Evolutionary conservation across 2,113 vertebrate species (phyloP).

Genomic region (Prionailurus bengalensis): DNA sequence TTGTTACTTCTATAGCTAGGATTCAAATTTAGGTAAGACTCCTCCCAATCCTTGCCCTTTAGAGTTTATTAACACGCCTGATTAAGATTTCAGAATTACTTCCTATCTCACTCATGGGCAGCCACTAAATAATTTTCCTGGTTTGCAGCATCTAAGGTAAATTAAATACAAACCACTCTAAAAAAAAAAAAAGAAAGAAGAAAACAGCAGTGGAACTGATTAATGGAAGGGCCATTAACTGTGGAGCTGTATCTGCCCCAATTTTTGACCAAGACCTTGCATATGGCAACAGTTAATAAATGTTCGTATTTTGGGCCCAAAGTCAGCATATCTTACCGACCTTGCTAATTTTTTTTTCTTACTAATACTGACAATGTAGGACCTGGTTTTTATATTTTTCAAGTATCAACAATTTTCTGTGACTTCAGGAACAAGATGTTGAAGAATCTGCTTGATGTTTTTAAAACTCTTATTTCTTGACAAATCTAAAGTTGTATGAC

Average conservation of each 20-base stretch:
- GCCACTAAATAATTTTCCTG: not conserved
- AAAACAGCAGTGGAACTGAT: not conserved
- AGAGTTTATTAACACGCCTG: not conserved
- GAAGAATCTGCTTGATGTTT: not conserved
- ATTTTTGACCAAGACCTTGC: not conserved
- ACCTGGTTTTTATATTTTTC: not conserved
- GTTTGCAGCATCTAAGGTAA: not conserved
- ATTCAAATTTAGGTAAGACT: not conserved
- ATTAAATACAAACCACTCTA: not conserved
- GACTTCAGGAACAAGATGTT: not conserved
- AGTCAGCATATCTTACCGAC: not conserved
- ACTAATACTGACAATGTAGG: not conserved
- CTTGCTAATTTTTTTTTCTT: not conserved
- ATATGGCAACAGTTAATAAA: not conserved
- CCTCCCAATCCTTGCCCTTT: not conserved
- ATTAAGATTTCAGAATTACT: not conserved
- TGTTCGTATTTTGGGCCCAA: not conserved
- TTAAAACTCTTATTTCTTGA: not conserved
- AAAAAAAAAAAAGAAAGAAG: not conserved
- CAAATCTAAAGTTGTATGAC: constrained; percentile 35
- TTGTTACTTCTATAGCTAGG: not conserved
- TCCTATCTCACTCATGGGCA: too few relatives aligned
- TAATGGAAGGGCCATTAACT: not conserved
- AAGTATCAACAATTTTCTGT: not conserved
- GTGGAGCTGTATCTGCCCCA: not conserved